Evolutionary conservation across 2,113 vertebrate genomes (phyloP), one percentile per base, ranked within the genome.

Genomic region (Hyperoodon ampullatus): DNA sequence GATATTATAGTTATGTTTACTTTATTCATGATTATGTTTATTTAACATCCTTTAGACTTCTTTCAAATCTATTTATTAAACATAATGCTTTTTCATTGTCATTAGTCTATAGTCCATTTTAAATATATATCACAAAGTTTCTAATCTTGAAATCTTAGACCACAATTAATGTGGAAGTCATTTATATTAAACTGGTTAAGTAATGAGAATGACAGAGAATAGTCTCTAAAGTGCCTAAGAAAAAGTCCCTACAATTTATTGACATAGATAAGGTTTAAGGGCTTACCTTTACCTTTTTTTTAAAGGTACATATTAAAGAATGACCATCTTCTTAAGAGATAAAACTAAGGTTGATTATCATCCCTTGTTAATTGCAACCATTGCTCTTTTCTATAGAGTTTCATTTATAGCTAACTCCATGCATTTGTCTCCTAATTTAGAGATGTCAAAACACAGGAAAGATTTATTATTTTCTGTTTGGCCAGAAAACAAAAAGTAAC

Each of bases 321-420:
- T 88, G 26, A 66, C 42, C 42, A 44, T 92, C 42, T 90, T 30
- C 21, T 50, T 94, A 80, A 90, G 58, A 93, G 94, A 93, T 96
- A 93, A 93, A 58, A 71, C 19, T 35, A 53, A 53, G n/a, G 6
- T 91, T 81, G 7, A 39, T 63, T 75, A 93, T 71, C 71, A 75
- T 33, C 3, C 8, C 3, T 75, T 81, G 21, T 71, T 94, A 96
- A 97, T 89, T 97, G 71, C 26, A 90, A 30, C 28, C 8, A 26
- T 81, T 85, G 82, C n/a, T 96, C 71, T 88, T 97, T 90, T 42
- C 58, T 84, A 11, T 89, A 55, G 74, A 85, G 11, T 14, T 71
- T 91, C 42, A n/a, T 82, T 97, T 90, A 61, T 16, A 71, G 42
- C 58, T 85, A 65, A 63, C 3, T n/a, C 35, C 4, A 85, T 55